These are phyloP conservation scores for Phocides pigmalion DNA, from an alignment of 1,140 invertebrate species.

Conservation along the genomic window DNA sequence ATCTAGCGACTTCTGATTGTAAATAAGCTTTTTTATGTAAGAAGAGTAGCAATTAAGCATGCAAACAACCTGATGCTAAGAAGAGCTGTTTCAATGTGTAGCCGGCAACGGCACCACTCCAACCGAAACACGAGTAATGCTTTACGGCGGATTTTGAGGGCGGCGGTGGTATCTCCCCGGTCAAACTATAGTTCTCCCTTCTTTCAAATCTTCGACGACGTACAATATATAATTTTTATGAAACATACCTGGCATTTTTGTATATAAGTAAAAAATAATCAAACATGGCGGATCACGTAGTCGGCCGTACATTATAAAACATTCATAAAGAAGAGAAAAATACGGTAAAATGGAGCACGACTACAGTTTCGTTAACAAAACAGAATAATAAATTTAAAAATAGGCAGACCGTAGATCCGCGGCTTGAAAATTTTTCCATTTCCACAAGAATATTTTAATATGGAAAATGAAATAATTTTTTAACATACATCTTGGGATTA, in stretches of 20 bases:
- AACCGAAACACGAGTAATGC: too few species aligned
- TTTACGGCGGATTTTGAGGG: too few species aligned
- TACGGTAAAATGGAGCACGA: constrained; percentile 26
- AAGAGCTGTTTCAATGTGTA: too few species aligned
- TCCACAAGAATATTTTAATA: not conserved
- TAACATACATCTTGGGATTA: not conserved
- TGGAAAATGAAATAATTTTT: not conserved
- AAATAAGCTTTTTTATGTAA: too few species aligned
- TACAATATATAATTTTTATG: too few species aligned
- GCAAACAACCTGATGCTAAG: too few species aligned
- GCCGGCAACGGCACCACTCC: too few species aligned
- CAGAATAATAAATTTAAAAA: constrained; percentile 36
- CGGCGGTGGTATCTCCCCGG: too few species aligned
- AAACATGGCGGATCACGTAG: constrained; percentile 5
- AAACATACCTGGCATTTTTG: not conserved
- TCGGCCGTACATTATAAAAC: constrained; percentile 26
- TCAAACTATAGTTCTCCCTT: too few species aligned
- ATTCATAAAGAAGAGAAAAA: constrained; percentile 35
- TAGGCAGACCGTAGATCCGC: constrained; percentile 17
- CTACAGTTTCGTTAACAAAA: constrained; percentile 33
- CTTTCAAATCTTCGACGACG: too few species aligned
- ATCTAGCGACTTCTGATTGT: too few species aligned
- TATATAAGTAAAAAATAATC: constrained; percentile 18
- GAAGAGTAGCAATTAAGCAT: too few species aligned
- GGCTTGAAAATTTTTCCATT: not conserved